phyloP scores from a whole-genome alignment of 2,113 vertebrate genomes.

The Fregetta grallaria region DNA sequence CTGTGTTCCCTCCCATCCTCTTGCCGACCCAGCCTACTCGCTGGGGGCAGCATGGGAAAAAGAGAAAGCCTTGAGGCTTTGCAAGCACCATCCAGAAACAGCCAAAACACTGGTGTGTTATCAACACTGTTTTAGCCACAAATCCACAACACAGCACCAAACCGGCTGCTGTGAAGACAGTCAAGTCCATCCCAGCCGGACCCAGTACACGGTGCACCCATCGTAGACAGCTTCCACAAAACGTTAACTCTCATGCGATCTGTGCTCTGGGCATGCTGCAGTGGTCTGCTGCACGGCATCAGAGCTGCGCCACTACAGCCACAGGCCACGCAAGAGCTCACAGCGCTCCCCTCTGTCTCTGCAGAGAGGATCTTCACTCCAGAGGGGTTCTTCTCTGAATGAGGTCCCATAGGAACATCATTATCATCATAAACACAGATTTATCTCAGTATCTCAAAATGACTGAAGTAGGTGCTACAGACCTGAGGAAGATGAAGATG shows the following conservation, averaged over 20 bases:
- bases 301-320: not conserved
- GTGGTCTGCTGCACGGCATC: not conserved
- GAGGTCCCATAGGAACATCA: not conserved
- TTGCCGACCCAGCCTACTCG: not conserved
- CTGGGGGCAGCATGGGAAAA: not conserved
- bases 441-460: not conserved
- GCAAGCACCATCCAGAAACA: not conserved
- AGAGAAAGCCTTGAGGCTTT: not conserved
- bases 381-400: not conserved
- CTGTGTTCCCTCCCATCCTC: not conserved
- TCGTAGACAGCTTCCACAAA: not conserved
- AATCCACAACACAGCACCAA: not conserved
- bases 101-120: not conserved
- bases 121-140: not conserved
- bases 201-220: not conserved
- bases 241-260: not conserved
- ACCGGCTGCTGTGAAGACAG: not conserved
- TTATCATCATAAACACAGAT: not conserved
- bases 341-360: not conserved
- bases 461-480: not conserved
- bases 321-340: not conserved
- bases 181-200: not conserved
- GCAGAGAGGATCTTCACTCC: not conserved
- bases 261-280: not conserved
- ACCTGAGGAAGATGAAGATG: slow-evolving; percentile 98